A percentile compares a stretch with the other conserved stretches of the same genome.
phyloP scores from a whole-genome alignment of 1,140 invertebrate species.

The Apocrypta bakeri region DNA sequence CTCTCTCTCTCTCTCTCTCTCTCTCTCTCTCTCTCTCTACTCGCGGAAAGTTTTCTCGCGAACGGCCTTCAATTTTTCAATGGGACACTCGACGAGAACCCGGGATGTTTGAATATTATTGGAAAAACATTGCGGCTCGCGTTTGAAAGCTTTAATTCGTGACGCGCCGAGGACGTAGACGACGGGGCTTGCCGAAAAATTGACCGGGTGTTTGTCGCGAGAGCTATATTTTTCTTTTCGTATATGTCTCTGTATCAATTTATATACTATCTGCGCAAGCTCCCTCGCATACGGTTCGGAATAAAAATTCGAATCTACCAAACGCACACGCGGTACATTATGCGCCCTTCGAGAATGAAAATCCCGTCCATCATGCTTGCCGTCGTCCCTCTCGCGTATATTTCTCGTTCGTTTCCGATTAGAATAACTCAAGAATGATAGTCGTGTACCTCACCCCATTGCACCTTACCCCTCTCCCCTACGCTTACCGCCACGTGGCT shows the following conservation, averaged over 20 bases:
- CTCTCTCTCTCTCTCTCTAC: too few species aligned
- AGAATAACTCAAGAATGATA: constrained; percentile 72
- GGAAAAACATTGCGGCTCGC: background rate
- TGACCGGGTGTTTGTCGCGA: background rate
- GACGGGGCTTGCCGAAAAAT: background rate
- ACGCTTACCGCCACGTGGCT: constrained; percentile 66
- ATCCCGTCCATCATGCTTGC: background rate
- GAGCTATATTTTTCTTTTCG: background rate
- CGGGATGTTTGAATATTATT: background rate
- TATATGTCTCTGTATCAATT: too few species aligned
- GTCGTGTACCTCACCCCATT: too few species aligned
- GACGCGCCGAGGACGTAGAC: background rate
- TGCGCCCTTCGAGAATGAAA: constrained; percentile 3
- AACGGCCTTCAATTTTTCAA: background rate
- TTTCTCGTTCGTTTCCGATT: constrained; percentile 56
- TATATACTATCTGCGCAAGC: too few species aligned
- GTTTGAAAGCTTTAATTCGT: background rate
- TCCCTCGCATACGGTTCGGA: too few species aligned
- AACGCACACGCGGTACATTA: too few species aligned
- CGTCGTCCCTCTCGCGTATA: background rate
- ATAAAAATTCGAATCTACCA: too few species aligned
- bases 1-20: too few species aligned
- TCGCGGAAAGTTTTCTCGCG: background rate
- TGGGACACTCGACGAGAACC: too few species aligned
- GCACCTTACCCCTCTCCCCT: too few species aligned